phyloP scores from a whole-genome alignment of 2,888 invertebrate species.

The Drosophila macrothrix region DNA sequence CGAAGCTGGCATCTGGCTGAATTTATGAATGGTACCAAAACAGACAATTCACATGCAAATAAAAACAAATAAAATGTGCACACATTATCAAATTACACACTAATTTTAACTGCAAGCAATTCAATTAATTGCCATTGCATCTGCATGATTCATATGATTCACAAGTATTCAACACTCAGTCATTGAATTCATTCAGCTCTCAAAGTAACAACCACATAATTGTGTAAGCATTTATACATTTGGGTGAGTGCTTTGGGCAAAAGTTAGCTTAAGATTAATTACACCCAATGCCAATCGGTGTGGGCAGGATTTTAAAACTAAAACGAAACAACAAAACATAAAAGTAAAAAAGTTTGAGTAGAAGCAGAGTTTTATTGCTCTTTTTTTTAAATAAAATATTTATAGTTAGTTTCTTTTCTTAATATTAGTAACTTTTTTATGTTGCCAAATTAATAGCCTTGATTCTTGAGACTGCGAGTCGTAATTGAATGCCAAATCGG shows the following conservation, averaged over 20 bases:
- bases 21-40: constrained; percentile 15
- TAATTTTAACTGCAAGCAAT: constrained; percentile 19
- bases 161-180: background rate
- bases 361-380: background rate
- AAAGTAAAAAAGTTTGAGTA: background rate
- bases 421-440: background rate
- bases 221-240: constrained; percentile 6
- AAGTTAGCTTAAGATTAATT: constrained; percentile 64
- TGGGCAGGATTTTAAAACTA: background rate
- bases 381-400: no score
- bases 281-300: constrained; percentile 35
- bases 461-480: background rate
- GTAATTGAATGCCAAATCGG: background rate
- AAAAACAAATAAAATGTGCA: background rate
- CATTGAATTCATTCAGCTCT: constrained; percentile 14
- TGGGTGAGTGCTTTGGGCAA: constrained; percentile 9
- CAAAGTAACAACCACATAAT: constrained; percentile 13
- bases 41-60: background rate
- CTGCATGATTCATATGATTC: constrained; percentile 4
- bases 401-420: no score
- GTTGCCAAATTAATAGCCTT: background rate
- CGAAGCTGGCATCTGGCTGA: background rate
- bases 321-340: background rate
- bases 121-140: constrained; percentile 47
- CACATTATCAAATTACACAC: constrained; percentile 21